Evolutionary conservation across 2,113 vertebrate species (phyloP), one percentile per base, ranked within the genome.

Genomic region (Leptocoma aspasia): DNA sequence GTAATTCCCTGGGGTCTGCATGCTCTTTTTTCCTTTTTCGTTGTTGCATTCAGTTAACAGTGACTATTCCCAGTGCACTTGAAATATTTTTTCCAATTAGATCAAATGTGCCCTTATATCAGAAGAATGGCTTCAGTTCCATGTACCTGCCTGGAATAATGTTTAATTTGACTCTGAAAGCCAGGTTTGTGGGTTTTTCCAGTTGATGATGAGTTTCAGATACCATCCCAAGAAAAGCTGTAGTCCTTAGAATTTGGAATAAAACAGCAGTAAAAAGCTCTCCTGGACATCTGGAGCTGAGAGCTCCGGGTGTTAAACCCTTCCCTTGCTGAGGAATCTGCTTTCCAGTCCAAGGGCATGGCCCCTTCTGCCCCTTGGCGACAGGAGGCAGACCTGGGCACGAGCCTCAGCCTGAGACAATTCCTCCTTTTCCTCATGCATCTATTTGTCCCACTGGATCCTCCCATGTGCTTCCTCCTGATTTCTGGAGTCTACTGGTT

Each of bases 41-140:
- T 98, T 98, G 98, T 97, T 97, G 97, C 94, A 93, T 98, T 98
- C 98, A 98, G 97, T 98, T 98, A 98, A 98, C 97, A 92, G 97
- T 97, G 97, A 98, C 97, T 98, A 94, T 98, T 98, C 97, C 97
- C 98, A 96, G 96, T 97, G 96, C 97, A 94, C 94, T 98, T 91
- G 96, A 98, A 98, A 98, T 98, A 98, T 98, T 97, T 98, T 98
- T 97, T 98, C 97, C 98, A 97, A 98, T 98, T 98, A 98, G 97
- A 97, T 98, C 89, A 97, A 94, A 90, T 95, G 76, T 82, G 95
- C 90, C 96, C 94, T 97, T 92, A 78, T 80, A 90, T 95, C 92
- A 94, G 75, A 92, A 88, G 85, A 94, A 68, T 10, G 15, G 78
- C 77, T 89, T 50, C 66, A 39, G 90, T 85, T 88, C 42, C 73